Percentiles rank a stretch among this genome's conserved stretches.
phyloP scores from a whole-genome alignment of 2,888 invertebrate species.

The Chrysotoxum bicinctum region DNA sequence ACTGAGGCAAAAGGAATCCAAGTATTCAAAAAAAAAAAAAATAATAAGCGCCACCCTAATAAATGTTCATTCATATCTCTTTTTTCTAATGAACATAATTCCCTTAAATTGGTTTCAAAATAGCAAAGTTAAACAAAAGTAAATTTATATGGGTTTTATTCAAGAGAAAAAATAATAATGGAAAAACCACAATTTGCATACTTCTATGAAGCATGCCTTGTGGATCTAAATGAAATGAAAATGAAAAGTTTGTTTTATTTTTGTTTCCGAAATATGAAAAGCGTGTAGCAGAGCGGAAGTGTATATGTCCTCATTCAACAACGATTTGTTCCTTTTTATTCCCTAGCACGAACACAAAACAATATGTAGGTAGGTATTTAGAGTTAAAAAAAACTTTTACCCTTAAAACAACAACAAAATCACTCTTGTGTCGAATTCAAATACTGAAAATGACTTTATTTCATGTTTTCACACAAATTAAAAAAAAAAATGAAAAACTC shows the following conservation, averaged over 20 bases:
- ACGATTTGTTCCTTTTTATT: slow-evolving; percentile 8
- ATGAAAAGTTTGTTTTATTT: slow-evolving; percentile 4
- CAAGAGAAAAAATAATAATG: background rate
- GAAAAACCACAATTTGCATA: background rate
- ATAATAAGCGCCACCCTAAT: too few relatives aligned
- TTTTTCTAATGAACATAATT: background rate
- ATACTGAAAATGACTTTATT: slow-evolving; percentile 3
- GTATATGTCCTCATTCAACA: background rate
- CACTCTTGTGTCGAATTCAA: slow-evolving; percentile 2
- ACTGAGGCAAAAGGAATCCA: too few relatives aligned
- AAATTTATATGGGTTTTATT: background rate
- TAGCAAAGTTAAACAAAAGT: background rate
- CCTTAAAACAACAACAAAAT: background rate
- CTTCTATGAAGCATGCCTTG: background rate
- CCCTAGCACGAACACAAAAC: background rate
- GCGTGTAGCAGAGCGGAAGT: background rate
- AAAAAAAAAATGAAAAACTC: too few relatives aligned
- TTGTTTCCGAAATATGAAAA: background rate
- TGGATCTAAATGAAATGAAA: background rate
- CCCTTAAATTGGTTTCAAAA: background rate
- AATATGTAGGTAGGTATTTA: background rate
- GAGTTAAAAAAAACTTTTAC: slow-evolving; percentile 1
- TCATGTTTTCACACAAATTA: background rate
- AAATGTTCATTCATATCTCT: background rate
- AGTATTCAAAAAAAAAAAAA: too few relatives aligned